Conservation (phyloP, 2,797 vertebrate species). For the Astyanax mexicanus region DNA sequence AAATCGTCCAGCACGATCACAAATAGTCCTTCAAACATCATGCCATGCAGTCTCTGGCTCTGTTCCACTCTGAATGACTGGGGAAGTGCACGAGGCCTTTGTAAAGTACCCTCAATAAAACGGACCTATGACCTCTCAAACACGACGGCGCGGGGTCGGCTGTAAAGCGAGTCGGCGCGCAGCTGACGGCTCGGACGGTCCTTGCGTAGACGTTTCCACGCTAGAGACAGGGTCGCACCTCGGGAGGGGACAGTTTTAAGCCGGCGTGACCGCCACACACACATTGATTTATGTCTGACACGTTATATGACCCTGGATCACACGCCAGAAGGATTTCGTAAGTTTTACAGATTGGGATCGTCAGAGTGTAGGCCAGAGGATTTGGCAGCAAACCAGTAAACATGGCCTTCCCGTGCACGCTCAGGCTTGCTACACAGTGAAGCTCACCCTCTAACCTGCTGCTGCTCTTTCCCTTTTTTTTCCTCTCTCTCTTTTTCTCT, state of each 20-base stretch:
- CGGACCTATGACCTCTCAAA: slow-evolving; percentile 12
- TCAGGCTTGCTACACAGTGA: neutral
- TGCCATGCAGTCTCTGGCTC: slow-evolving; percentile 32
- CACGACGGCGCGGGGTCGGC: neutral
- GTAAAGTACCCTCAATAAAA: slow-evolving; percentile 19
- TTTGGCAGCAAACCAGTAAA: slow-evolving; percentile 27
- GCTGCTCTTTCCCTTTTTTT: too few species aligned
- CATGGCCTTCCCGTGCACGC: slow-evolving; percentile 12
- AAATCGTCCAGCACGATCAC: slow-evolving; percentile 39
- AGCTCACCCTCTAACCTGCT: neutral
- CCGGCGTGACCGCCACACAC: neutral
- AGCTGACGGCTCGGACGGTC: neutral
- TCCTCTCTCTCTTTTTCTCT: slow-evolving; percentile 28
- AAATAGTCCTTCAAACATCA: slow-evolving; percentile 39
- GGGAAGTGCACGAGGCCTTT: slow-evolving; percentile 18
- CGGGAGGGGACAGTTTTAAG: neutral
- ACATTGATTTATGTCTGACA: slow-evolving; percentile 15
- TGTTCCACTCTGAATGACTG: slow-evolving; percentile 19
- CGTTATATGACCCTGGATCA: neutral
- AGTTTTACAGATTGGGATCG: slow-evolving; percentile 4
- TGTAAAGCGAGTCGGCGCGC: neutral
- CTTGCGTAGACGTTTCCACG: neutral
- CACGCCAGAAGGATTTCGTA: neutral
- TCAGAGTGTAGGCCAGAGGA: neutral
- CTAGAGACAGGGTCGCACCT: neutral